These are phyloP conservation scores for Geodia barretti DNA, from an alignment of 37 sponge, comb jelly and placozoan genomes.

Conservation along the genomic window DNA sequence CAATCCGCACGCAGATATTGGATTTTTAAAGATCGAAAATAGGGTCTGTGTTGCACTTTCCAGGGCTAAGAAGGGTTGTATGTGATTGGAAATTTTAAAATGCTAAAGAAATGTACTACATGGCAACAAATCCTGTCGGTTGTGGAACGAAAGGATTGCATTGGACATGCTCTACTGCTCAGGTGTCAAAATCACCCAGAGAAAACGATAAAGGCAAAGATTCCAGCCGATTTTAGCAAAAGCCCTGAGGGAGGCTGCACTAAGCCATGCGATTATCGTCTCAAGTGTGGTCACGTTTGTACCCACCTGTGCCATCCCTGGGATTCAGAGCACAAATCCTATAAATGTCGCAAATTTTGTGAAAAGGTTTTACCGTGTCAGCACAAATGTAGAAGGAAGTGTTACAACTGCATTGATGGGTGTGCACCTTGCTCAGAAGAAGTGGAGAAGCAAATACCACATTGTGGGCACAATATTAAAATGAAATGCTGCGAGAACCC, in stretches of 20 bases:
- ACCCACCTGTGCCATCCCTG: constrained; percentile 67
- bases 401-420: constrained; percentile 52
- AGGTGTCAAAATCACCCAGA: constrained; percentile 79
- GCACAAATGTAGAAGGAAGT: constrained; percentile 68
- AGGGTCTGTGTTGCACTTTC: constrained; percentile 92
- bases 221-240: constrained; percentile 61
- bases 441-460: constrained; percentile 38
- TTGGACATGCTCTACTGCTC: constrained; percentile 66
- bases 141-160: constrained; percentile 38
- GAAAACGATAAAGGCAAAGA: not conserved
- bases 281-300: constrained; percentile 83
- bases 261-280: constrained; percentile 49
- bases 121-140: constrained; percentile 72
- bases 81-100: constrained; percentile 84
- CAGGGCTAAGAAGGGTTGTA: constrained; percentile 86
- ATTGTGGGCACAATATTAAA: constrained; percentile 56
- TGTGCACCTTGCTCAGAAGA: constrained; percentile 58
- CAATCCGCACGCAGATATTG: constrained; percentile 68
- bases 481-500: constrained; percentile 44
- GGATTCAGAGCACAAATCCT: constrained; percentile 60
- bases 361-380: constrained; percentile 60
- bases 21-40: constrained; percentile 78
- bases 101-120: constrained; percentile 33
- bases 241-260: constrained; percentile 85
- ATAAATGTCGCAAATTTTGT: constrained; percentile 59